Evolutionary conservation across 2,113 vertebrate genomes (phyloP), one percentile per base, ranked within the genome.

Genomic region (Percopsis transmontana): DNA sequence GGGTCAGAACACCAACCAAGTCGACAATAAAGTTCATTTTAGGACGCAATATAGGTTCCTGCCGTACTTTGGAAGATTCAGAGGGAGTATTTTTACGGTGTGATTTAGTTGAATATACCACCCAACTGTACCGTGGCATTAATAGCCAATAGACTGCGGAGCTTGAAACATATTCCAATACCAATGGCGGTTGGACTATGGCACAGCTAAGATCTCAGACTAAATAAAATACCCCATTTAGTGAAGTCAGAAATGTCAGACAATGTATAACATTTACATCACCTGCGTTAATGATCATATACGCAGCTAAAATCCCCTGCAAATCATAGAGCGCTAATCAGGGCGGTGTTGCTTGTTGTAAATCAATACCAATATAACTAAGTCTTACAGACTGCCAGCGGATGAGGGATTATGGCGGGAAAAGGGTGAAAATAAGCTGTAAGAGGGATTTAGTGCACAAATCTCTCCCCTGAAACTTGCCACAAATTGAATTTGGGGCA

Each of bases 401-500:
- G 74, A 12, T 51, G 76, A 80, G 77, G 86, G 90, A 91, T 91
- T 90, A 91, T 18, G 38, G 74, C 52, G 76, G 58, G 48, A 75
- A 83, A 85, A 83, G 83, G 83, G 76, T 71, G 72, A 81, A 79
- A 88, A 88, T 90, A 78, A 88, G 80, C 86, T 87, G 68, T 77
- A 60, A 88, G 74, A 87, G 68, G 88, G 90, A 90, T 91, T 91
- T 88, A 87, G 86, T 85, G 87, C 84, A 86, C 89, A 91, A 91
- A 90, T 74, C 85, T 86, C 80, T 85, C 68, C 11, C 27, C 65
- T 84, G 84, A 81, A 88, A 84, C 79, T 86, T 79, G 79, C 68
- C 76, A 73, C 88, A 92, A 93, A 93, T 92, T 93, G 89, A 91
- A 90, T 90, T 47, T 91, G 83, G 76, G 80, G 81, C 77, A 66